Evolutionary conservation across 2,797 vertebrate genomes (phyloP).

Genomic region (Acestrorhynchus altus): DNA sequence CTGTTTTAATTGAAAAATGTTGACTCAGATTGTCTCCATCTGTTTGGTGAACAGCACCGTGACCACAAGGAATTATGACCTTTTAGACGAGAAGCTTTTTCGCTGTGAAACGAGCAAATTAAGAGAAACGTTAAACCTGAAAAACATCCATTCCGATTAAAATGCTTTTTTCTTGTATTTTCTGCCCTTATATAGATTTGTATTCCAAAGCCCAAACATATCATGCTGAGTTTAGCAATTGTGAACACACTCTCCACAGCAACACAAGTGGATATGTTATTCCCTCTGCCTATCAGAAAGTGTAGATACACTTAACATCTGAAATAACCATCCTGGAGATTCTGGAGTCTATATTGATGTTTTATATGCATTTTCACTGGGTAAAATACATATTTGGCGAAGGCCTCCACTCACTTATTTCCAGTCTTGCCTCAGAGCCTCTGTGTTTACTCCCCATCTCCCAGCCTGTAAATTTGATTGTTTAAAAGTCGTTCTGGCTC

Average conservation of each 20-base stretch:
- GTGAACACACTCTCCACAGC: neutral
- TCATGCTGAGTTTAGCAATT: conserved; percentile 31
- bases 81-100: conserved; percentile 50
- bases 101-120: neutral
- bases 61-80: conserved; percentile 76
- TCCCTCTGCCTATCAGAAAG: neutral
- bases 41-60: conserved; percentile 75
- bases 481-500: conserved; percentile 84
- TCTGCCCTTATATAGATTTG: neutral
- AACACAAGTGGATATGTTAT: neutral
- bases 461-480: conserved; percentile 83
- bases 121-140: neutral
- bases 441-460: conserved; percentile 73
- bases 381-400: conserved; percentile 70
- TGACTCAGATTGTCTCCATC: conserved; percentile 78
- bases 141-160: conserved; percentile 14
- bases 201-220: neutral
- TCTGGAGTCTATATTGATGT: neutral
- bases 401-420: conserved; percentile 73
- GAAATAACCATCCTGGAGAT: conserved; percentile 19
- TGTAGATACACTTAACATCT: conserved; percentile 21
- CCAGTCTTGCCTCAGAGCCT: conserved; percentile 75
- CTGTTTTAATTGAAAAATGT: conserved; percentile 78
- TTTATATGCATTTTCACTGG: conserved; percentile 72
- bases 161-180: neutral